These are phyloP conservation scores for Allophyes oxyacanthae DNA, from an alignment of 2,888 invertebrate species.

Conservation along the genomic window DNA sequence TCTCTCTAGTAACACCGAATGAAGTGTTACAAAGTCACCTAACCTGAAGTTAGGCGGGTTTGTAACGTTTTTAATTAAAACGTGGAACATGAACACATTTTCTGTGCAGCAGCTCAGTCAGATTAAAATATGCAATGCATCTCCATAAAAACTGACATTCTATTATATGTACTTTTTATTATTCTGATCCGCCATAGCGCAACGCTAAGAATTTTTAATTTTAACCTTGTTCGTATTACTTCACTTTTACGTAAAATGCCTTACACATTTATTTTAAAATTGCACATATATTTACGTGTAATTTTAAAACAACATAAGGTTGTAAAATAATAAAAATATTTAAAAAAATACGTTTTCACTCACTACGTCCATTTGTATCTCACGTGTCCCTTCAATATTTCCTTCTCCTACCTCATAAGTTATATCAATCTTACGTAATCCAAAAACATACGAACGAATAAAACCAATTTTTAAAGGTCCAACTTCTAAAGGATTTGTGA, in stretches of 20 bases:
- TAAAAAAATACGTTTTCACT: constrained; percentile 12
- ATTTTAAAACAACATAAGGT: too few species aligned
- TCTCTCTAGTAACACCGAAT: too few species aligned
- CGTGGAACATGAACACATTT: constrained; percentile 3
- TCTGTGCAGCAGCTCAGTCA: constrained; percentile 13
- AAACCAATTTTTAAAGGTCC: constrained; percentile 78
- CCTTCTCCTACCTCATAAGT: constrained; percentile 40
- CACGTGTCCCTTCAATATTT: constrained; percentile 18
- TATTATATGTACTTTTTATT: constrained; percentile 19
- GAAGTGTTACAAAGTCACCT: too few species aligned
- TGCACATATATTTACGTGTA: too few species aligned
- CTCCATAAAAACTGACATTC: constrained; percentile 39
- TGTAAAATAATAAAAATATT: too few species aligned
- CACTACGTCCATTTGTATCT: constrained; percentile 3
- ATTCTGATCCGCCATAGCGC: constrained; percentile 14
- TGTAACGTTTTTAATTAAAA: constrained; percentile 2
- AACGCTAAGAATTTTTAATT: constrained; percentile 9
- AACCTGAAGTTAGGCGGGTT: background rate
- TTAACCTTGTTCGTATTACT: background rate
- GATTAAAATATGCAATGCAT: constrained; percentile 39
- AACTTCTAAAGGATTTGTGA: constrained; percentile 74
- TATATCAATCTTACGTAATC: constrained; percentile 64
- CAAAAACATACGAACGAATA: constrained; percentile 71
- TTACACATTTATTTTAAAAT: constrained; percentile 3
- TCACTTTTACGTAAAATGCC: background rate